Evolutionary conservation across 2,113 vertebrate genomes (phyloP), one percentile per base, ranked within the genome.

Genomic region (Mastomys coucha): DNA sequence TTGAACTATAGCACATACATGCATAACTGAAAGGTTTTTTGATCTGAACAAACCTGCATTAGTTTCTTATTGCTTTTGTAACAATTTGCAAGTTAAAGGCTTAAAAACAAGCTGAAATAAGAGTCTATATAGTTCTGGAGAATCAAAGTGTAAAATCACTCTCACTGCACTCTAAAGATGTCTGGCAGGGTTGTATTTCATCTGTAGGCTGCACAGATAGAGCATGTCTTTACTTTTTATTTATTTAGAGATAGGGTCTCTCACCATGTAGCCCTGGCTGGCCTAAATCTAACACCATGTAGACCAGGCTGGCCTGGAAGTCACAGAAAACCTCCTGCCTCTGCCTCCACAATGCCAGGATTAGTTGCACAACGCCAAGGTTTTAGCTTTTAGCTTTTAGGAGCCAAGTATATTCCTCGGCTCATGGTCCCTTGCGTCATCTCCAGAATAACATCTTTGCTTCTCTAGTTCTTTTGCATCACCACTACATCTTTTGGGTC

Each of bases 61-160:
- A 36, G 73, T 94, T 94, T 86, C 51, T 63, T 75, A 19, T 93
- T 91, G 65, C 56, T 75, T 85, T 72, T 87, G 0, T 92, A 65
- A 81, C 42, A 88, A 36, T 72, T 91, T 80, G 72, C 36, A 73
- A 42, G 72, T 60, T 39, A 69, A 91, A 72, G 58, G 28, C 14
- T 65, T 93, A 92, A 73, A 75, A 89, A 67, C 13, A 82, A 39
- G n/a, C 51, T 26, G 13, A 60, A 45, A 90, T 91, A 49, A 82
- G 73, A 33, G n/a, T 26, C 31, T 67, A 26, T 67, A 20, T 31
- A 70, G 65, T 75, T 91, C 56, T n/a, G 0, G 67, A 89, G 45
- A 73, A 76, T 67, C 73, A 0, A 53, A 90, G 49, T 86, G 49
- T 45, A 1, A 63, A 77, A 65, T 86, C 24, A n/a, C 17, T 92